A percentile compares a stretch with the other conserved stretches of the same genome.
phyloP scores from a whole-genome alignment of 2,797 vertebrate genomes.

The Benthosema pterotum region DNA sequence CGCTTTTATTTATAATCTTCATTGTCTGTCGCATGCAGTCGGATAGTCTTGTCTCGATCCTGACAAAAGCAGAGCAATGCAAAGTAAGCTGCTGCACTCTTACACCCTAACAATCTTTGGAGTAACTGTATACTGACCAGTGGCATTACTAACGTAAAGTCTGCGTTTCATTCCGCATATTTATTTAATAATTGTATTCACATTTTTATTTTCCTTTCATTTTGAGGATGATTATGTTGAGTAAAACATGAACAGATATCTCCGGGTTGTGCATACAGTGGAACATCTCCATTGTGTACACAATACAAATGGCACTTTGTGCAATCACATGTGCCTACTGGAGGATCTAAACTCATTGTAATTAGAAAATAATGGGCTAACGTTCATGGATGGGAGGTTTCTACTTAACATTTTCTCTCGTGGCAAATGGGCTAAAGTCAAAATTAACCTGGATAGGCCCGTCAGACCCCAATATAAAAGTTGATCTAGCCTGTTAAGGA shows the following conservation, averaged over 20 bases:
- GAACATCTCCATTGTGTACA: constrained; percentile 67
- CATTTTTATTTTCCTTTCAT: constrained; percentile 1
- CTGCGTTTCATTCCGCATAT: constrained; percentile 4
- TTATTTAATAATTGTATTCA: neutral
- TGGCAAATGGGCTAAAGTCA: constrained; percentile 79
- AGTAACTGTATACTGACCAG: constrained; percentile 29
- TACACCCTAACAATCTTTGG: constrained; percentile 29
- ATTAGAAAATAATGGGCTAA: constrained; percentile 83
- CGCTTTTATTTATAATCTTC: constrained; percentile 72
- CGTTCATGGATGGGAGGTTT: constrained; percentile 80
- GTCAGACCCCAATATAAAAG: constrained; percentile 78
- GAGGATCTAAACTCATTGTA: constrained; percentile 76
- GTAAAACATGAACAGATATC: constrained; percentile 29
- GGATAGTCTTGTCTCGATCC: constrained; percentile 55
- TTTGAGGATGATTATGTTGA: constrained; percentile 4
- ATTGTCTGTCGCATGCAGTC: constrained; percentile 59
- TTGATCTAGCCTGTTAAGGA: constrained; percentile 78
- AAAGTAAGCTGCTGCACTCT: constrained; percentile 52
- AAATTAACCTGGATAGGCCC: constrained; percentile 76
- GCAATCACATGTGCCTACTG: constrained; percentile 72
- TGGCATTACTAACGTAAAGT: neutral
- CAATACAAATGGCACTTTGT: constrained; percentile 67
- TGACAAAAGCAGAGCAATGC: constrained; percentile 48
- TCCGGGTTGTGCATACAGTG: constrained; percentile 17
- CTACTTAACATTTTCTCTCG: constrained; percentile 82